Evolutionary conservation across 2,888 invertebrate species (phyloP), one percentile per base, ranked within the genome.

Genomic region (Acleris cristana): DNA sequence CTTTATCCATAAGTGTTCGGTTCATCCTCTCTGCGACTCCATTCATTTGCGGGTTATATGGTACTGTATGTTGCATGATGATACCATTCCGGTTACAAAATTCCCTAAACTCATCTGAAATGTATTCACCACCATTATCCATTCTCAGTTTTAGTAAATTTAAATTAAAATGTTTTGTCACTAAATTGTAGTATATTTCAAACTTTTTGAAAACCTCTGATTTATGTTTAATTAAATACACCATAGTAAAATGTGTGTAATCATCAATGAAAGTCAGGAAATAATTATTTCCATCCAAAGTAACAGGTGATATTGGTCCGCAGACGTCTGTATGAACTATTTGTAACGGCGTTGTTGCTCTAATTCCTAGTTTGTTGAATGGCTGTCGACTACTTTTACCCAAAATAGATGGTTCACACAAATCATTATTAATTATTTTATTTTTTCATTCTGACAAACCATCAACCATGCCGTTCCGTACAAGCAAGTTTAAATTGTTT

Each of bases 41-140:
- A 59, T 72, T 74, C 64, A 66, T 63, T 45, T 73, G 58, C 3
- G 74, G 72, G 48, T 67, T 74, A 34, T 74, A 72, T 14, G 72
- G 64, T 18, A 70, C 66, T 45, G 71, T 71, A 45, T 65, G 63
- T 16, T 73, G 61, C 21, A 56, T 56, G 1, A 40, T n/a, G 19
- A 63, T 63, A 12, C 63, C 55, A 18, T 55, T 40, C 4, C 6
- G 18, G 2, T 18, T 12, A 19, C 55, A 55, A 40, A 55, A 55
- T 0, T 55, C 18, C 1, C 18, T 2, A 59, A 59, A 51, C 8
- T 60, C 65, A 2, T n/a, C 45, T 3, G 26, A 3, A 3, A 26
- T 4, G 3, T 26, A 26, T 26, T 26, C 26, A 2, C 26, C 0
- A 3, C 64, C 58, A 49, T 51, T 58, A 16, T 62, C 62, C 2